phyloP scores from a whole-genome alignment of 2,888 invertebrate species.

The Himalopsyche japonica region DNA sequence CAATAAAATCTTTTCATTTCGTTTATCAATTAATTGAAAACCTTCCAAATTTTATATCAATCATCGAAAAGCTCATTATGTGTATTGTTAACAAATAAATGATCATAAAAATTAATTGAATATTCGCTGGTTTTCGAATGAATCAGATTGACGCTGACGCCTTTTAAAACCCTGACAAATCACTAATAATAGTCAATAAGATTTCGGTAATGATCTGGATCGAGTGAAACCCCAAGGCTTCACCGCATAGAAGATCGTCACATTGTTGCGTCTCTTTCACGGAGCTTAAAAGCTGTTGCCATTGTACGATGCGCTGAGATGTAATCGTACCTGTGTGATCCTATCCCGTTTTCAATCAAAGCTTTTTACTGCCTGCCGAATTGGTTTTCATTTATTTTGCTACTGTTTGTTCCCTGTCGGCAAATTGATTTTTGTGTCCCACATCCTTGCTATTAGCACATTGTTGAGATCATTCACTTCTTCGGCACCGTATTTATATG shows the following conservation, averaged over 20 bases:
- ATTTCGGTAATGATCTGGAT: conserved; percentile 11
- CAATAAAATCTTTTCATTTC: too few relatives aligned
- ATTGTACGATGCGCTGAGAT: conserved; percentile 10
- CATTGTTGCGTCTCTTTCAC: conserved; percentile 24
- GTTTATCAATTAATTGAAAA: too few relatives aligned
- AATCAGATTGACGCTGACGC: background rate
- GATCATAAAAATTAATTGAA: too few relatives aligned
- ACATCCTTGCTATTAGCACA: background rate
- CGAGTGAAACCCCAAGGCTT: background rate
- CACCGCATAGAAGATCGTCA: background rate
- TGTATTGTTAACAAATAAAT: too few relatives aligned
- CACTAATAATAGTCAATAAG: conserved; percentile 30
- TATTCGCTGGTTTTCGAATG: background rate
- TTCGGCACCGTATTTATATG: background rate
- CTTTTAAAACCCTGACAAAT: conserved; percentile 32
- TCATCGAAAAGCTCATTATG: too few relatives aligned
- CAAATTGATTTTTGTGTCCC: conserved; percentile 32
- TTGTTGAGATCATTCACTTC: conserved; percentile 6
- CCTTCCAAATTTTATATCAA: too few relatives aligned
- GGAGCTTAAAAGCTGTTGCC: conserved; percentile 14
- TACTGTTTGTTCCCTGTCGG: conserved; percentile 25
- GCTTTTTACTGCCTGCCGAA: background rate
- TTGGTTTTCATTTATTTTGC: conserved; percentile 23
- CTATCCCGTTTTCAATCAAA: conserved; percentile 10
- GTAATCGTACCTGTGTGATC: conserved; percentile 1